These are phyloP conservation scores for Micoletzkya japonica DNA, from an alignment of 2,888 invertebrate genomes.

Conservation along the genomic window DNA sequence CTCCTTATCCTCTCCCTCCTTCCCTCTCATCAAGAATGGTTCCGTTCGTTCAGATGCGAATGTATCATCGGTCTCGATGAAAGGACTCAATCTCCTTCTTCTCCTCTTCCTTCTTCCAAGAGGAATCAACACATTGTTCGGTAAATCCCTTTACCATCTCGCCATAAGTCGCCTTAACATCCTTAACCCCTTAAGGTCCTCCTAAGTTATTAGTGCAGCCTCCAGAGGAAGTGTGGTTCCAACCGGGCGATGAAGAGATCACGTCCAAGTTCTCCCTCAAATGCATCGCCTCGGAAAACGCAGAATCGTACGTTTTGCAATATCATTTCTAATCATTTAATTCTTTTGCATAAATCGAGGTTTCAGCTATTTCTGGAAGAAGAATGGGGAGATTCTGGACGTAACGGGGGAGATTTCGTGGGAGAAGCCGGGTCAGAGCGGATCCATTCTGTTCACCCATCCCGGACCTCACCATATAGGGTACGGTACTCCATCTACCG, in stretches of 20 bases:
- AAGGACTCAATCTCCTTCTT: no score
- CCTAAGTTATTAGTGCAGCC: slow-evolving; percentile 52
- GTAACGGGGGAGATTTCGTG: slow-evolving; percentile 48
- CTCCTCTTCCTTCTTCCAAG: background rate
- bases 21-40: background rate
- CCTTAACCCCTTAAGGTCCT: slow-evolving; percentile 37
- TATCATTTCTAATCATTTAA: background rate
- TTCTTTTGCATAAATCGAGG: background rate
- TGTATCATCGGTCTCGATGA: no score
- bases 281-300: slow-evolving; percentile 53
- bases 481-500: background rate
- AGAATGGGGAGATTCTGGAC: slow-evolving; percentile 46
- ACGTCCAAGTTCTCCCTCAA: slow-evolving; percentile 45
- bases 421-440: slow-evolving; percentile 55
- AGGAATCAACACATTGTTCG: background rate
- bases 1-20: slow-evolving; percentile 1
- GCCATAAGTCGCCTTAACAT: background rate
- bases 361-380: slow-evolving; percentile 43
- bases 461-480: slow-evolving; percentile 31
- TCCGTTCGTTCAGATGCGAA: no score
- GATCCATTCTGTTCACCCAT: slow-evolving; percentile 53
- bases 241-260: slow-evolving; percentile 38
- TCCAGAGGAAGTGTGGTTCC: slow-evolving; percentile 56
- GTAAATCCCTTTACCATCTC: no score
- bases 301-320: slow-evolving; percentile 45